These are phyloP conservation scores for Octonoba sinensis DNA, from an alignment of 2,888 invertebrate genomes.

Conservation along the genomic window DNA sequence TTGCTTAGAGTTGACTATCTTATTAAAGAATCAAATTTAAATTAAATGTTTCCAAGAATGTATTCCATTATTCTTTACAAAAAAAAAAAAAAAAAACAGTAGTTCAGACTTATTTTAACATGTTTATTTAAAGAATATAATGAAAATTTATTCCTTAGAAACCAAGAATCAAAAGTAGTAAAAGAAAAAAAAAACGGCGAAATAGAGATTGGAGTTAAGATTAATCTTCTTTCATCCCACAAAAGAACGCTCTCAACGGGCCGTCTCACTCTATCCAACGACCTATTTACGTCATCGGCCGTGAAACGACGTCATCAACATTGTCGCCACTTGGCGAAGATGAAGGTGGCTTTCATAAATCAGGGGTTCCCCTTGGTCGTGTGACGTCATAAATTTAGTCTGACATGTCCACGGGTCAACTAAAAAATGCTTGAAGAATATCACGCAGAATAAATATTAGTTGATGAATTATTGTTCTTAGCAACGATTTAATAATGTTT, in stretches of 20 bases:
- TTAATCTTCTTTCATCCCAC: neutral
- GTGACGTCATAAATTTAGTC: slow-evolving; percentile 42
- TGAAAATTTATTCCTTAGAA: too few relatives aligned
- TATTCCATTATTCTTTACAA: too few relatives aligned
- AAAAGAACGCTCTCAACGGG: slow-evolving; percentile 9
- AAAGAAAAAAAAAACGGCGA: too few relatives aligned
- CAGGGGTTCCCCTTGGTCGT: slow-evolving; percentile 13
- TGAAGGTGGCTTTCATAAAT: slow-evolving; percentile 36
- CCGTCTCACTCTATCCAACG: slow-evolving; percentile 1
- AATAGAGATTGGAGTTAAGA: too few relatives aligned
- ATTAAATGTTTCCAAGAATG: too few relatives aligned
- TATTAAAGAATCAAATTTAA: too few relatives aligned
- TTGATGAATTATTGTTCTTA: neutral
- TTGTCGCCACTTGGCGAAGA: slow-evolving; percentile 14
- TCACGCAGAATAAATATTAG: neutral
- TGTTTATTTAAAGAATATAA: too few relatives aligned
- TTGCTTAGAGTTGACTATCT: too few relatives aligned
- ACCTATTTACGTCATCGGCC: slow-evolving; percentile 21
- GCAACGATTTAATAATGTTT: too few relatives aligned
- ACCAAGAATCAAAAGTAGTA: too few relatives aligned
- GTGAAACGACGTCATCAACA: slow-evolving; percentile 29
- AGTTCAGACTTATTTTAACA: too few relatives aligned
- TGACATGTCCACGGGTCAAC: slow-evolving; percentile 29
- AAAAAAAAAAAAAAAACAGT: too few relatives aligned
- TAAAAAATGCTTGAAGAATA: neutral